A percentile compares a stretch with the other conserved stretches of the same genome.
Conservation (phyloP, 2,888 invertebrate genomes). For the Abrostola tripartita region DNA sequence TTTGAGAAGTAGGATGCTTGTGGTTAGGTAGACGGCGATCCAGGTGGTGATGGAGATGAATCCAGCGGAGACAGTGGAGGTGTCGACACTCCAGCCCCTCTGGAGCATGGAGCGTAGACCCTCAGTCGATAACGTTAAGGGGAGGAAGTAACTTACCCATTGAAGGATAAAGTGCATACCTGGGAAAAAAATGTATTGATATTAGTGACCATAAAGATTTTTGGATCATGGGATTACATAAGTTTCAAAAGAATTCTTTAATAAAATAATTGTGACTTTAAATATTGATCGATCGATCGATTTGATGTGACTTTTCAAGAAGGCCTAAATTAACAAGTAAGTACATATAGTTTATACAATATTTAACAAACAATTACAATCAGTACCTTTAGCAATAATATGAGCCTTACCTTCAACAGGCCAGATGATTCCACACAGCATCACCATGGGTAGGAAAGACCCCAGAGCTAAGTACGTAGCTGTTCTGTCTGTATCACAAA, state of each 20-base stretch:
- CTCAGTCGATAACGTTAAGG: conserved; percentile 96
- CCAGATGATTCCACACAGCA: conserved; percentile 97
- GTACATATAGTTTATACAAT: too few relatives aligned
- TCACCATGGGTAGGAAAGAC: conserved; percentile 94
- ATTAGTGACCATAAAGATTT: too few relatives aligned
- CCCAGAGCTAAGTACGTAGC: conserved; percentile 96
- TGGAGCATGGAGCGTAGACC: conserved; percentile 95
- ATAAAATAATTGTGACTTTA: too few relatives aligned
- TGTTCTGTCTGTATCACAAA: conserved; percentile 94
- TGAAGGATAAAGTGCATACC: conserved; percentile 93
- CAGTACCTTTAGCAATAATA: too few relatives aligned
- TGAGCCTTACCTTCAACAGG: conserved; percentile 94
- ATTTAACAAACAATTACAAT: too few relatives aligned
- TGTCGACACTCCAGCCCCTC: conserved; percentile 93
- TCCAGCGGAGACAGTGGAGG: conserved; percentile 93
- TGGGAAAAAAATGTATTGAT: conserved; percentile 41
- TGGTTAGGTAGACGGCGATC: conserved; percentile 92
- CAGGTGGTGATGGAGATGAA: conserved; percentile 93
- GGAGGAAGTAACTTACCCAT: conserved; percentile 92
- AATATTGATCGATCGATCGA: too few relatives aligned
- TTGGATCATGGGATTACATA: too few relatives aligned
- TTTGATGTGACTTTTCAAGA: too few relatives aligned
- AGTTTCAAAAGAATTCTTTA: too few relatives aligned
- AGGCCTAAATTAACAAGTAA: too few relatives aligned
- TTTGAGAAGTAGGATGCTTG: conserved; percentile 93